Percentiles rank a stretch among this genome's conserved stretches.
phyloP scores from a whole-genome alignment of 2,797 vertebrate species.

The Moxostoma hubbsi region DNA sequence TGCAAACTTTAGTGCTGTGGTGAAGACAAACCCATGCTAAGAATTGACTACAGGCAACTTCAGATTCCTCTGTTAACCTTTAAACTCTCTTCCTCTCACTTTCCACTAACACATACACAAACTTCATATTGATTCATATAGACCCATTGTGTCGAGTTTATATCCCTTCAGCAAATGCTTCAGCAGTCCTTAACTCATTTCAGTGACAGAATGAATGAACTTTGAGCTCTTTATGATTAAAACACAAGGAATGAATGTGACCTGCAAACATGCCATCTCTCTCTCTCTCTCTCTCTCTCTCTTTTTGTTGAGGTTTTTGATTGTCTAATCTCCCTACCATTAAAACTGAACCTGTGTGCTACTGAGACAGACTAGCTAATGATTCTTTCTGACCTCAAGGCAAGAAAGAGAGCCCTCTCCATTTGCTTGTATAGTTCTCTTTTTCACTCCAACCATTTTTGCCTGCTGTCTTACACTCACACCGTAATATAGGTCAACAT shows the following conservation, averaged over 20 bases:
- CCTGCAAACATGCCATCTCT: conserved; percentile 35
- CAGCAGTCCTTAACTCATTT: conserved; percentile 22
- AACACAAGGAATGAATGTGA: conserved; percentile 54
- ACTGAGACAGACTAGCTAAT: conserved; percentile 48
- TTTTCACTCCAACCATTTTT: background rate
- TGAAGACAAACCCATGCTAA: background rate
- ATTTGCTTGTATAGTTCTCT: background rate
- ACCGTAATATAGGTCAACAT: conserved; percentile 9
- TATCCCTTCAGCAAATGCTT: conserved; percentile 12
- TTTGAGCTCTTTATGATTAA: conserved; percentile 63
- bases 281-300: background rate
- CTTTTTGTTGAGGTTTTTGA: background rate
- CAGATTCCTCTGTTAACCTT: background rate
- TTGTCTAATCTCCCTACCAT: conserved; percentile 10
- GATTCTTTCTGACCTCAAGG: conserved; percentile 45
- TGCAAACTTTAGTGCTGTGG: background rate
- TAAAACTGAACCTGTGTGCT: conserved; percentile 21
- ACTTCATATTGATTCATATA: conserved; percentile 8
- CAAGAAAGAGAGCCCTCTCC: conserved; percentile 6
- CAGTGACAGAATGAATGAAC: conserved; percentile 63
- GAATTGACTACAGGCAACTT: background rate
- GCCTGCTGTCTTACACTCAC: conserved; percentile 5
- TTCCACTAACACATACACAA: background rate
- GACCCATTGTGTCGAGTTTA: conserved; percentile 1
- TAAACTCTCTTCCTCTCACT: background rate